These are phyloP conservation scores for Icerya purchasi DNA, from an alignment of 2,888 invertebrate species.

Conservation along the genomic window DNA sequence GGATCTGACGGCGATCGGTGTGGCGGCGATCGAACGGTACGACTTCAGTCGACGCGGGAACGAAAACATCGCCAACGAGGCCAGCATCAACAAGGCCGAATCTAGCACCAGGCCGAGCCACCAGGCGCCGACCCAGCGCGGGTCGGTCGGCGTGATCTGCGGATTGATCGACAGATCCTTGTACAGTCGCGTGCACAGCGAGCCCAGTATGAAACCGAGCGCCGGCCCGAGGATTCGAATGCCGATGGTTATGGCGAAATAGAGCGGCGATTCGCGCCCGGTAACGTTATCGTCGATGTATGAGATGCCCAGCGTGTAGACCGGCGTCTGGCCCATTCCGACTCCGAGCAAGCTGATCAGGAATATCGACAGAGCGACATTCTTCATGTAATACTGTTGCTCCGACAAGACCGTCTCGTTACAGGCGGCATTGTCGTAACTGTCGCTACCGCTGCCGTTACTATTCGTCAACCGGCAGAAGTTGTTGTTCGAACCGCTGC, in stretches of 20 bases:
- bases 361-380: constrained; percentile 66
- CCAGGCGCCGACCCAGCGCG: constrained; percentile 91
- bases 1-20: constrained; percentile 14
- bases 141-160: constrained; percentile 54
- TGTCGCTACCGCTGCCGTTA: not conserved
- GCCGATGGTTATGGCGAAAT: constrained; percentile 82
- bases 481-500: not conserved
- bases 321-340: constrained; percentile 80
- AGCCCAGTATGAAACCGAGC: constrained; percentile 70
- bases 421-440: constrained; percentile 26
- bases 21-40: constrained; percentile 13
- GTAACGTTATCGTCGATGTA: constrained; percentile 87
- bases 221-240: constrained; percentile 78
- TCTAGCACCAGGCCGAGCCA: constrained; percentile 82
- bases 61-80: constrained; percentile 72
- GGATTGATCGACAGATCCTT: constrained; percentile 55
- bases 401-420: constrained; percentile 38
- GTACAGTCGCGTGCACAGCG: constrained; percentile 68
- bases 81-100: constrained; percentile 56
- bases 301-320: constrained; percentile 76
- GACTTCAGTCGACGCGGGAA: constrained; percentile 53
- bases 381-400: constrained; percentile 53
- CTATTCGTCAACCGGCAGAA: not conserved
- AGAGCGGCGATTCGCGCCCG: constrained; percentile 72
- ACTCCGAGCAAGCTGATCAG: constrained; percentile 70